Conservation (phyloP, 1,140 invertebrate species). For the Leptinotarsa defecta region DNA sequence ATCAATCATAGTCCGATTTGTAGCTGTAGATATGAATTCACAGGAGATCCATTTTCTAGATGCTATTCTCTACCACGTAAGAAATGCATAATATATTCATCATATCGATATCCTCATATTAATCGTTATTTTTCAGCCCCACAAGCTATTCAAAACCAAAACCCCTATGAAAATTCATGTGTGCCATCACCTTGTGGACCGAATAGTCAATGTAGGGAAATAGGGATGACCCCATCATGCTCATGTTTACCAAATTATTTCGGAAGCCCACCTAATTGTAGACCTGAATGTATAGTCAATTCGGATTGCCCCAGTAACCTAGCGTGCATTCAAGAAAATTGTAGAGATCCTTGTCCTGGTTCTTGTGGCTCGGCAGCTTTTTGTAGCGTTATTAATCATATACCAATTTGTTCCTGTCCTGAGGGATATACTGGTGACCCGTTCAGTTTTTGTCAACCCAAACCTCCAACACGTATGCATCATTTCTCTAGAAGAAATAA, state of each 20-base stretch:
- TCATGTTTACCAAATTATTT: slow-evolving; percentile 67
- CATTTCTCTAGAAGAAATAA: background rate
- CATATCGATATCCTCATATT: background rate
- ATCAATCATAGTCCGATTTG: slow-evolving; percentile 75
- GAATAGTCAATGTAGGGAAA: slow-evolving; percentile 66
- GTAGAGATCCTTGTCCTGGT: slow-evolving; percentile 73
- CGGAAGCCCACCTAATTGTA: slow-evolving; percentile 70
- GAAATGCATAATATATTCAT: slow-evolving; percentile 19
- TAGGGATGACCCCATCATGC: slow-evolving; percentile 67
- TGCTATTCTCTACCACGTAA: slow-evolving; percentile 65
- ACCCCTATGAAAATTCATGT: slow-evolving; percentile 62
- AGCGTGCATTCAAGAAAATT: slow-evolving; percentile 74
- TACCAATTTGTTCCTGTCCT: slow-evolving; percentile 71
- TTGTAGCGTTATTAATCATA: slow-evolving; percentile 73
- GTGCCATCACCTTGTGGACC: slow-evolving; percentile 74
- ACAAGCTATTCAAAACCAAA: slow-evolving; percentile 35
- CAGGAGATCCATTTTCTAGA: slow-evolving; percentile 76
- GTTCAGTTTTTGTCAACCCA: slow-evolving; percentile 48
- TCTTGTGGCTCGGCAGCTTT: slow-evolving; percentile 73
- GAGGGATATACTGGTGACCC: slow-evolving; percentile 71
- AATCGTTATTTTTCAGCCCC: slow-evolving; percentile 4
- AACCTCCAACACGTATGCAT: slow-evolving; percentile 15
- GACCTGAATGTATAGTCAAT: slow-evolving; percentile 69
- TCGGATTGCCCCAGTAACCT: slow-evolving; percentile 68
- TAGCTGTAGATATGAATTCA: slow-evolving; percentile 67